Conservation (phyloP, 1,140 invertebrate species). For the Leptinotarsa lineolata region DNA sequence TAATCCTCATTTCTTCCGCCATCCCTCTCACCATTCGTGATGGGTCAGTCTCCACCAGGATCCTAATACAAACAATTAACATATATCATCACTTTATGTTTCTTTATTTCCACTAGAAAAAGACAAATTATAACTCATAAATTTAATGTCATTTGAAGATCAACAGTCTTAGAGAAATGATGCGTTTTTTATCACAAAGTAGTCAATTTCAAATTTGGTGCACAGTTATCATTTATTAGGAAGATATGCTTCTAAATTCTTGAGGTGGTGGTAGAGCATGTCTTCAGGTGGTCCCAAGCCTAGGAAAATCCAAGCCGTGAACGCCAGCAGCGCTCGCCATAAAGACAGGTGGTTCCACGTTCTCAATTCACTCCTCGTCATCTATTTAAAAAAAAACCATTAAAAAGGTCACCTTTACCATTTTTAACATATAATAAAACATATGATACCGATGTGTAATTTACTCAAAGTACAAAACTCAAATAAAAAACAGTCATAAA, state of each 20-base stretch:
- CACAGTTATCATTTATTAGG: slow-evolving; percentile 33
- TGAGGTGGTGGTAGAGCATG: slow-evolving; percentile 48
- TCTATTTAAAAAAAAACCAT: slow-evolving; percentile 36
- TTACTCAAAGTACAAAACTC: no score
- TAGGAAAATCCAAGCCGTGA: slow-evolving; percentile 52
- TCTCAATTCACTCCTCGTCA: slow-evolving; percentile 45
- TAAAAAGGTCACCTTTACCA: no score
- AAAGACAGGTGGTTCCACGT: slow-evolving; percentile 53
- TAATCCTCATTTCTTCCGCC: no score
- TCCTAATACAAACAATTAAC: no score
- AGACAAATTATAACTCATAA: slow-evolving; percentile 6
- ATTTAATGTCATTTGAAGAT: neutral
- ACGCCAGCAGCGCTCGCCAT: slow-evolving; percentile 50
- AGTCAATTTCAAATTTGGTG: neutral
- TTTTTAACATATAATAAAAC: no score
- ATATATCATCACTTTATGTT: no score
- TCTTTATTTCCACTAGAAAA: no score
- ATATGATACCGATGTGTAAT: no score
- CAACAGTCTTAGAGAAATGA: neutral
- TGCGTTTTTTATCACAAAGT: neutral
- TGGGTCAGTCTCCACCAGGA: no score
- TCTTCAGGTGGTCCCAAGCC: slow-evolving; percentile 48
- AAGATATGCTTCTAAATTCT: slow-evolving; percentile 48
- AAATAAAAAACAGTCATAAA: no score
- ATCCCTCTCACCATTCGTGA: no score